phyloP scores from a whole-genome alignment of 2,113 vertebrate species.

The Monarcha castaneiventris region DNA sequence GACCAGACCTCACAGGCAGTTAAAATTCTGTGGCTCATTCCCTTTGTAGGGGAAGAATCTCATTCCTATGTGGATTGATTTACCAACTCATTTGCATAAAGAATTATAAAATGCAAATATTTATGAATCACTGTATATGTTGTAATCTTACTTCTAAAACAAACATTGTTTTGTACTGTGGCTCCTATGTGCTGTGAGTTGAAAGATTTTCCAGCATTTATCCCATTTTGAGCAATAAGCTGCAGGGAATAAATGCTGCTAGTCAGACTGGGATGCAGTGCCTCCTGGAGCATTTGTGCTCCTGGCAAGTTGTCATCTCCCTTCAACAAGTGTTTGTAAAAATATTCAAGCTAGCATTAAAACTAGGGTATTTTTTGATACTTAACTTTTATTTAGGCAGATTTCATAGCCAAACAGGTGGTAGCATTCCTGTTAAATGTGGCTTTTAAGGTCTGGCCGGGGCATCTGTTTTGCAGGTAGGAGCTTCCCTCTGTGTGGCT shows the following conservation, averaged over 20 bases:
- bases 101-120: slow-evolving; percentile 71
- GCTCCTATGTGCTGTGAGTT: background rate
- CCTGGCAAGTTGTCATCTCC: slow-evolving; percentile 16
- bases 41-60: background rate
- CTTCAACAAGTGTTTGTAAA: slow-evolving; percentile 45
- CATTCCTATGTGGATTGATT: background rate
- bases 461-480: background rate
- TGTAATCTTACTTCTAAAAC: slow-evolving; percentile 67
- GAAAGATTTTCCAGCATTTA: background rate
- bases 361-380: background rate
- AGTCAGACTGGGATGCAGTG: background rate
- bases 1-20: slow-evolving; percentile 21
- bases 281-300: background rate
- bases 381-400: slow-evolving; percentile 55
- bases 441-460: background rate
- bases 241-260: slow-evolving; percentile 27
- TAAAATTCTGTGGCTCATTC: slow-evolving; percentile 48
- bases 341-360: slow-evolving; percentile 37
- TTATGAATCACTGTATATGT: slow-evolving; percentile 56
- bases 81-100: slow-evolving; percentile 61
- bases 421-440: slow-evolving; percentile 3
- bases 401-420: slow-evolving; percentile 18
- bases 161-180: slow-evolving; percentile 19
- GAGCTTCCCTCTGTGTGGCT: background rate
- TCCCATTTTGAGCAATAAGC: background rate